Base-by-base conservation (phyloP, 2,113 vertebrate genomes). In the Cricetomys ansorgei region DNA sequence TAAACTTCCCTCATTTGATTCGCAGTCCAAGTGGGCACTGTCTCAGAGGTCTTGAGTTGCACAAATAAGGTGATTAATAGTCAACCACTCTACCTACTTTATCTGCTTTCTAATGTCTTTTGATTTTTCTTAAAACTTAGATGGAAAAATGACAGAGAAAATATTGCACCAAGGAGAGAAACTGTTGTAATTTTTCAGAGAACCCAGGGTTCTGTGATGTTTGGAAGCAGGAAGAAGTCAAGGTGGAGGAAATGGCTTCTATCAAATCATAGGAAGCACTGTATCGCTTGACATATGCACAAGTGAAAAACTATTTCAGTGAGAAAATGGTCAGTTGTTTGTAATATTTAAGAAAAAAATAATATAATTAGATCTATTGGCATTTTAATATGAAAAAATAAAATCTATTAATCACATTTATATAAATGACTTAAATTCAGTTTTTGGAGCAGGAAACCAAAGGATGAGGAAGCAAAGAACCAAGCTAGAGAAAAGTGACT, bases 211-310 rank as follows among this genome's bases (percentile, higher is more conserved):
- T 50, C 45, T 69, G 9, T 69, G 84, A 50, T 37, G 3, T 69
- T n/a, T 53, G 45, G 48, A 72, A 72, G 65, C 48, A 72, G 23
- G 8, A 55, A 3, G 21, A 72, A 72, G 37, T 7, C 53, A 87
- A 88, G 37, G 17, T n/a, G 34, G 37, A 87, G 48, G 9, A 70
- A 27, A 4, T n/a, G 37, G 3, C 25, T 8, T 6, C 23, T 40
- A 9, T 55, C 21, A 27, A 64, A 85, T 37, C 19, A 50, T 69
- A 86, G 11, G 21, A 37, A 53, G 31, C 37, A 12, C 31, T 37
- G 31, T 6, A 16, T 37, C 3, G 0, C 0, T 13, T 55, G 34
- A 88, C 5, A 3, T 9, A 55, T 17, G 2, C 21, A 40, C 67
- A 88, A 3, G 23, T 15, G 21, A 72, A 21, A n/a, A 87, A 16